Evolutionary conservation across 2,797 vertebrate genomes (phyloP).

Genomic region (Gephyroberyx darwinii): DNA sequence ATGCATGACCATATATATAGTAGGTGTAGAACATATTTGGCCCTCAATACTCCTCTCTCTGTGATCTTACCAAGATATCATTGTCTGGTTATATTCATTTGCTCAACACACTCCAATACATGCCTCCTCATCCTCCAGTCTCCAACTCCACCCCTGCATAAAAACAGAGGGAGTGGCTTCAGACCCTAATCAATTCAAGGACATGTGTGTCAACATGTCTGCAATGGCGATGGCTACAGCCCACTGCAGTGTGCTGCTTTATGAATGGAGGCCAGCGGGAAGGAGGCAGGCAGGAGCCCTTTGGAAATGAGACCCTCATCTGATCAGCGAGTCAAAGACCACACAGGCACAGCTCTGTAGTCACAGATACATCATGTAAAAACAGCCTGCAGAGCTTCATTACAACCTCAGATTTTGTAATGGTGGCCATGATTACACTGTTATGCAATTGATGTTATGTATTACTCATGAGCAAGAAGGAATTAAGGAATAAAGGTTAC

Average conservation of each 20-base stretch:
- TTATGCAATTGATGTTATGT: not conserved
- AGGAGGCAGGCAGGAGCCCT: slow-evolving; percentile 7
- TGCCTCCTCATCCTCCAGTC: slow-evolving; percentile 7
- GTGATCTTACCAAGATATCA: too few relatives aligned
- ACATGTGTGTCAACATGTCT: slow-evolving; percentile 57
- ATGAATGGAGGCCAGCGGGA: slow-evolving; percentile 27
- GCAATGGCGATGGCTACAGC: slow-evolving; percentile 51
- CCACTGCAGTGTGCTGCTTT: slow-evolving; percentile 49
- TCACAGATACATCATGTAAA: not conserved
- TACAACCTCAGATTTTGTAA: not conserved
- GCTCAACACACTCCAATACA: not conserved
- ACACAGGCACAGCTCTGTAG: slow-evolving; percentile 12
- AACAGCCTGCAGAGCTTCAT: not conserved
- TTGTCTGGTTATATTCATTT: not conserved
- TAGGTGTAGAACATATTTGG: too few relatives aligned
- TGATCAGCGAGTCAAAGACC: slow-evolving; percentile 4
- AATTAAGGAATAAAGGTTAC: not conserved
- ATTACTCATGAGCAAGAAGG: not conserved
- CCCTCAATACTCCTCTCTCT: not conserved
- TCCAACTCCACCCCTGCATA: slow-evolving; percentile 16
- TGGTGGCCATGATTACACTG: not conserved
- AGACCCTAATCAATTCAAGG: slow-evolving; percentile 64
- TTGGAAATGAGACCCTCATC: slow-evolving; percentile 25
- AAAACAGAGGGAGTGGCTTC: slow-evolving; percentile 35
- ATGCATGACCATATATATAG: too few relatives aligned